Evolutionary conservation across 2,888 invertebrate genomes (phyloP), one percentile per base, ranked within the genome.

Genomic region (Labia minor): DNA sequence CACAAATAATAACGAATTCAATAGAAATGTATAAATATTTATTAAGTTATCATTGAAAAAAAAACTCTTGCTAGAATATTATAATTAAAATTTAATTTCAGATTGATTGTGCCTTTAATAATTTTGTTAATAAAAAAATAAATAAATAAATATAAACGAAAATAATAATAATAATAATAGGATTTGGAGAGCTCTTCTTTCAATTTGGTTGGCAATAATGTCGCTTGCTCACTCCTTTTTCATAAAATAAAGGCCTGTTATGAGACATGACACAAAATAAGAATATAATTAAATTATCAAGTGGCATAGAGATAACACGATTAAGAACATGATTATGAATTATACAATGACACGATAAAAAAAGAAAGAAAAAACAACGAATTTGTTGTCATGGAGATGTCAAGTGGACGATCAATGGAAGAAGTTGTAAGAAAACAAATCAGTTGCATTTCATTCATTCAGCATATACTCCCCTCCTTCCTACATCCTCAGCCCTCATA

Each of bases 201-300:
- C 49, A 49, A 49, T 49, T 49, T 49, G 49, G 49, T 49, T 49
- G 49, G 49, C 49, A 49, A 49, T 49, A 49, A 49, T 49, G 49
- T 49, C 49, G 49, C 16, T 49, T 11, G 11, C 33, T 49, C 49
- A 49, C n/a, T 49, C 49, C 49, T 49, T 49, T 49, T 49, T 49
- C 49, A 49, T 49, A 49, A 49, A 49, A 49, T 49, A 49, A 49
- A 49, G 49, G 49, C 49, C 16, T 16, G 16, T 8, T 4, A 49
- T 11, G 49, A 49, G 49, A 49, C 14, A 49, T 14, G 49, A 14
- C n/a, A 49, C 49, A 49, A 49, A 49, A 49, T 49, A 49, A 49
- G 49, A 49, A 49, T 49, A 49, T 49, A 49, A 49, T 49, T 49
- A 49, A 49, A 49, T 49, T 49, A 49, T 49, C 49, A 49, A 49